Percentiles rank a stretch among this genome's conserved stretches.
These are phyloP conservation scores for Agrypnus murinus DNA, from an alignment of 2,888 invertebrate genomes.

Conservation along the genomic window DNA sequence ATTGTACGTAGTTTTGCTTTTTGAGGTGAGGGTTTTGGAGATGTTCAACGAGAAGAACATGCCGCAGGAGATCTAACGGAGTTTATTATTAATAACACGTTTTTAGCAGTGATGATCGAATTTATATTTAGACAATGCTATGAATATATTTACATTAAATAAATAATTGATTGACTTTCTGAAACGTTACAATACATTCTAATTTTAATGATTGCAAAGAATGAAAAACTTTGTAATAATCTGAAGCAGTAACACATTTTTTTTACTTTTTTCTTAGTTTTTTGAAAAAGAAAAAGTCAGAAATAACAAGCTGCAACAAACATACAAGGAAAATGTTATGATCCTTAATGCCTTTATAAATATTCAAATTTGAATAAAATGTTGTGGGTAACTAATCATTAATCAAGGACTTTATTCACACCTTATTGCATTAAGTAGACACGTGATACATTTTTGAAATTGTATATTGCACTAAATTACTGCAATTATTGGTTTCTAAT, in stretches of 20 bases:
- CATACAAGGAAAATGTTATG: too few species aligned
- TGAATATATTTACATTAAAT: neutral
- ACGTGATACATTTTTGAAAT: neutral
- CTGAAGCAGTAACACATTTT: too few species aligned
- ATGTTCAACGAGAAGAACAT: constrained; percentile 14
- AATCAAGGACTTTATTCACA: constrained; percentile 25
- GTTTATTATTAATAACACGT: constrained; percentile 29
- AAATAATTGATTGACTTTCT: neutral
- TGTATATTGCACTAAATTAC: too few species aligned
- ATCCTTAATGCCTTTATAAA: constrained; percentile 1
- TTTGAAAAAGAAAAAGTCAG: too few species aligned
- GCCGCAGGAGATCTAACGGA: constrained; percentile 32
- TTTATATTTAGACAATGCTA: constrained; percentile 25
- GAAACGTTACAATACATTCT: neutral
- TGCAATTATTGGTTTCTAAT: too few species aligned
- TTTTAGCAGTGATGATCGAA: constrained; percentile 5
- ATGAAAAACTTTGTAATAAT: too few species aligned
- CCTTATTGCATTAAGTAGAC: constrained; percentile 14
- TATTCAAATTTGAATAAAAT: constrained; percentile 14
- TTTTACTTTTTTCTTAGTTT: too few species aligned
- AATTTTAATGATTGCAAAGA: too few species aligned
- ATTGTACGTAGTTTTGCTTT: constrained; percentile 33
- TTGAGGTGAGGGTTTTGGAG: neutral
- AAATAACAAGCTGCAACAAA: too few species aligned
- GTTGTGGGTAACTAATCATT: constrained; percentile 23